phyloP scores from a whole-genome alignment of 1,140 invertebrate genomes.

The Drosophila leontia region DNA sequence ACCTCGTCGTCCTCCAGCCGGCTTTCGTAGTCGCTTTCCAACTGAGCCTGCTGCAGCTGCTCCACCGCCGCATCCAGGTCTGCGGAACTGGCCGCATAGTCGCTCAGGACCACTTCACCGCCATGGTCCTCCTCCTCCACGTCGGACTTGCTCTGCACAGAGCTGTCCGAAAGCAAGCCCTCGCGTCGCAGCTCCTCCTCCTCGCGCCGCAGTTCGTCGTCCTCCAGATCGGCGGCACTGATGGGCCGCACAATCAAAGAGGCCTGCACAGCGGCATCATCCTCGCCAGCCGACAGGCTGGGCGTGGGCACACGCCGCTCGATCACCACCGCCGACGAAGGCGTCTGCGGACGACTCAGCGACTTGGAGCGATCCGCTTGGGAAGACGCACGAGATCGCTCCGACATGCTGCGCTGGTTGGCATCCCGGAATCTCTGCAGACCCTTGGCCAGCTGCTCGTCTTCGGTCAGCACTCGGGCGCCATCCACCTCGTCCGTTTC shows the following conservation, averaged over 20 bases:
- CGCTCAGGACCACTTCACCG: constrained; percentile 54
- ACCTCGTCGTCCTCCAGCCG: constrained; percentile 74
- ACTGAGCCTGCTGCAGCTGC: constrained; percentile 58
- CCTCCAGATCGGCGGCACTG: constrained; percentile 78
- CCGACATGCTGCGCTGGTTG: constrained; percentile 86
- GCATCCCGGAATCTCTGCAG: constrained; percentile 85
- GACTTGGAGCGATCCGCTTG: constrained; percentile 86
- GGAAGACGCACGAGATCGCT: constrained; percentile 86
- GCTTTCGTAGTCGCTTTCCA: constrained; percentile 74
- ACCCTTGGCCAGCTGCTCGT: constrained; percentile 82
- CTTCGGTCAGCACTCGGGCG: constrained; percentile 64
- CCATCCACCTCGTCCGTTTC: constrained; percentile 62
- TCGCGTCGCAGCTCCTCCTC: constrained; percentile 76
- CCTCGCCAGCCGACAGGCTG: constrained; percentile 84
- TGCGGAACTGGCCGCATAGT: constrained; percentile 71
- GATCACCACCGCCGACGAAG: constrained; percentile 87
- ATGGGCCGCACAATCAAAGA: constrained; percentile 86
- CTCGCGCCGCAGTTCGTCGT: constrained; percentile 69
- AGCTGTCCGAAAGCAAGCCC: constrained; percentile 82
- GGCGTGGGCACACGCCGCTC: constrained; percentile 87
- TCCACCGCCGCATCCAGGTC: constrained; percentile 75
- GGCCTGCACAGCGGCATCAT: constrained; percentile 86
- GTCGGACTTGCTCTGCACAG: constrained; percentile 86
- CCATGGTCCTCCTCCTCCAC: constrained; percentile 68
- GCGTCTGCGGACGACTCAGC: constrained; percentile 86